Evolutionary conservation across 1,140 invertebrate species (phyloP).

Genomic region (Atta texana): DNA sequence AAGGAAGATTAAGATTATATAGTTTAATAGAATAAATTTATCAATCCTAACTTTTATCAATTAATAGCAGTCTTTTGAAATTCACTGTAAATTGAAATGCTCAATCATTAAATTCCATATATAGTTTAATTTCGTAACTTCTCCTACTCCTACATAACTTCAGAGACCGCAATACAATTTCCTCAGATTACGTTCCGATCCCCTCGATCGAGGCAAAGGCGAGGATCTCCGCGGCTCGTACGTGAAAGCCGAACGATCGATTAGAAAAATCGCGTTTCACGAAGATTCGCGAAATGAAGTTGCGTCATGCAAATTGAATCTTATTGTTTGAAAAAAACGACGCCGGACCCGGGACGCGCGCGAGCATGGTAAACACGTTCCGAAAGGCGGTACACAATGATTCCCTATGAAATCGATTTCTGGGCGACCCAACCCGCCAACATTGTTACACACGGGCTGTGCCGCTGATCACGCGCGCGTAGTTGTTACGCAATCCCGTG

Average conservation of each 20-base stretch:
- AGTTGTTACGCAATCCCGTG: conserved; percentile 63
- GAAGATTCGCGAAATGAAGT: conserved; percentile 45
- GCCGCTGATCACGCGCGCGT: conserved; percentile 60
- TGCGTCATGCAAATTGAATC: conserved; percentile 71
- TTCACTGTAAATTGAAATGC: background rate
- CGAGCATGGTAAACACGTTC: conserved; percentile 34
- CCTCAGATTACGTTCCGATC: conserved; percentile 13
- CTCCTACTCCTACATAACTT: background rate
- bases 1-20: background rate
- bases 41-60: background rate
- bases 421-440: conserved; percentile 33
- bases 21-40: background rate
- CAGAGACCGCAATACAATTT: background rate
- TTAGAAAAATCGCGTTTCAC: conserved; percentile 57
- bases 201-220: conserved; percentile 30
- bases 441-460: conserved; percentile 70
- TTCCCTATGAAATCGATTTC: conserved; percentile 77
- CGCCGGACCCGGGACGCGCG: background rate
- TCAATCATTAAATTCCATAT: background rate
- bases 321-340: background rate
- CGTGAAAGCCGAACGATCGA: conserved; percentile 56
- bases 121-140: background rate
- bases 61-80: background rate
- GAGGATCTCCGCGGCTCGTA: conserved; percentile 45
- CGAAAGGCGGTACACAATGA: conserved; percentile 55